A percentile compares a stretch with the other conserved stretches of the same genome.
These are phyloP conservation scores for Rhabdophis nuchalis DNA, from an alignment of 2,797 vertebrate genomes.

Conservation along the genomic window DNA sequence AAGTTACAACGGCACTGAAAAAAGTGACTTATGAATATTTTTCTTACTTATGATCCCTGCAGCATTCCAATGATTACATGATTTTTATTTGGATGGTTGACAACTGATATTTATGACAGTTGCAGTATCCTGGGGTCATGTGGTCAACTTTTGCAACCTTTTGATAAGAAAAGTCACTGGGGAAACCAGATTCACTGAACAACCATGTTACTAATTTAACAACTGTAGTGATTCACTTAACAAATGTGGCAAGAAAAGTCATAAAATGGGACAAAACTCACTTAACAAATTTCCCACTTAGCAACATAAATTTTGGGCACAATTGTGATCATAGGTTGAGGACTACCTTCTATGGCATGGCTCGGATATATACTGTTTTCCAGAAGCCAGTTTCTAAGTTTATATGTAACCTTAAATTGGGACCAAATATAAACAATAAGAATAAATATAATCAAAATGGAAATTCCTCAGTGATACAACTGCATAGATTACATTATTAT, in stretches of 20 bases:
- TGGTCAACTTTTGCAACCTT: neutral
- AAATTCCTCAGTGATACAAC: slow-evolving; percentile 57
- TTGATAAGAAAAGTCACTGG: neutral
- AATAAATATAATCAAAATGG: slow-evolving; percentile 41
- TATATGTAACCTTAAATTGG: neutral
- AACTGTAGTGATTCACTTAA: neutral
- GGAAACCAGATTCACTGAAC: neutral
- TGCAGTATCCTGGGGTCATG: neutral
- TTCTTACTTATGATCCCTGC: neutral
- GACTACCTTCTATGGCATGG: neutral
- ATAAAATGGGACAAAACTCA: neutral
- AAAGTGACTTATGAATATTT: neutral
- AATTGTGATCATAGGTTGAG: neutral
- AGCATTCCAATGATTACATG: neutral
- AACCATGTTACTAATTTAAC: neutral
- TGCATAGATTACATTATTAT: slow-evolving; percentile 65
- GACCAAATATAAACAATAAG: neutral
- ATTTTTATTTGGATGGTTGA: neutral
- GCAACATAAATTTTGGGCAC: neutral
- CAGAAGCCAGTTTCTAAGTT: neutral
- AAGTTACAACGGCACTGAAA: neutral
- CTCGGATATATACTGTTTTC: neutral
- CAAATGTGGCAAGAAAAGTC: neutral
- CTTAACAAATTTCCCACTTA: neutral
- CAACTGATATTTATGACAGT: neutral